phyloP scores from a whole-genome alignment of 2,888 invertebrate species.

The Zhengitettix transpicula region DNA sequence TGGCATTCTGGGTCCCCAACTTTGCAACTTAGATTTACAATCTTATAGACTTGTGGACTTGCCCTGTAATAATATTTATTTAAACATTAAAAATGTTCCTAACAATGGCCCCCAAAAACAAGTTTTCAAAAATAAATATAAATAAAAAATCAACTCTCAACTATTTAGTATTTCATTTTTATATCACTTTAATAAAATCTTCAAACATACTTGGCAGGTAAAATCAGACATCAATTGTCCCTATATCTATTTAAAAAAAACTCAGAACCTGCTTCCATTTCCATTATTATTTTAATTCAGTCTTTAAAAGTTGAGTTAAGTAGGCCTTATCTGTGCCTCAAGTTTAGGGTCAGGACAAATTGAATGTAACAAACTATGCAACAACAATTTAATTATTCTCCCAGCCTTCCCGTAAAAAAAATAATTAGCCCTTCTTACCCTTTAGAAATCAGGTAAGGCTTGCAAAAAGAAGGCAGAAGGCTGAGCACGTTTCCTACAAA shows the following conservation, averaged over 20 bases:
- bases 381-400: not conserved
- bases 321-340: conserved; percentile 8
- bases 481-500: too few relatives aligned
- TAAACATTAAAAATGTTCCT: conserved; percentile 2
- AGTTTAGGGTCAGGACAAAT: not conserved
- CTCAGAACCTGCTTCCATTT: conserved; percentile 4
- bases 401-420: not conserved
- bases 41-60: not conserved
- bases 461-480: too few relatives aligned
- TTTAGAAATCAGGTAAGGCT: too few relatives aligned
- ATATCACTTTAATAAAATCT: not conserved
- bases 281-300: conserved; percentile 8
- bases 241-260: conserved; percentile 3
- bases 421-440: too few relatives aligned
- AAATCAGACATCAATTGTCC: conserved; percentile 3
- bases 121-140: conserved; percentile 3
- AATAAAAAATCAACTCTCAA: not conserved
- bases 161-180: not conserved
- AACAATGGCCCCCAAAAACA: conserved; percentile 3
- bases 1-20: not conserved
- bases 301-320: conserved; percentile 10
- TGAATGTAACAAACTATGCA: conserved; percentile 1
- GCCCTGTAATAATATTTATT: not conserved
- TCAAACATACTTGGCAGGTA: conserved; percentile 3
- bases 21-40: not conserved